Evolutionary conservation across 2,888 invertebrate species (phyloP).

Genomic region (Boloria euphrosyne): DNA sequence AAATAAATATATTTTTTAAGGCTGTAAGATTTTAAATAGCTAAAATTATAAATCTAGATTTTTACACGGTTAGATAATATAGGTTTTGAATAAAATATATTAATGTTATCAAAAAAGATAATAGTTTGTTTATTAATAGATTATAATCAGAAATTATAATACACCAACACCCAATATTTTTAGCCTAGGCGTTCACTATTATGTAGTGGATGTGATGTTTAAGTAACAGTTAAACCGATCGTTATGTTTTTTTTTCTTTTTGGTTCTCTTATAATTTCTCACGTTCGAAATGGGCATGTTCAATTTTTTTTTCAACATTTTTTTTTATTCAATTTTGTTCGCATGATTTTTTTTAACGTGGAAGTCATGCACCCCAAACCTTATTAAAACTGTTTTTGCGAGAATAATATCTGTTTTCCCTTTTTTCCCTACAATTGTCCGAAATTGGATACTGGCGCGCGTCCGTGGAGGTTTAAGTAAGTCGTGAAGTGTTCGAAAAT

Average conservation of each 20-base stretch:
- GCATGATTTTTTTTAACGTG: slow-evolving; percentile 45
- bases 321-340: slow-evolving; percentile 42
- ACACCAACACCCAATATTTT: slow-evolving; percentile 56
- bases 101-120: background rate
- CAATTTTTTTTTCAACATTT: slow-evolving; percentile 43
- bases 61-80: background rate
- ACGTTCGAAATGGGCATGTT: slow-evolving; percentile 43
- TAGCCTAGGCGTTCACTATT: slow-evolving; percentile 54
- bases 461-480: slow-evolving; percentile 80
- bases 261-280: background rate
- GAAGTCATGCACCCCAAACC: slow-evolving; percentile 52
- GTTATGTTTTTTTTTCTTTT: slow-evolving; percentile 30
- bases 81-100: background rate
- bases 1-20: too few species aligned
- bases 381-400: slow-evolving; percentile 41
- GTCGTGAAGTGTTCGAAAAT: slow-evolving; percentile 52
- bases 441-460: slow-evolving; percentile 77
- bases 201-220: slow-evolving; percentile 49
- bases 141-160: background rate
- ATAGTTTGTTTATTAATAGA: too few species aligned
- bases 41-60: too few species aligned
- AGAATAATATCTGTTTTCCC: slow-evolving; percentile 74
- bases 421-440: slow-evolving; percentile 72
- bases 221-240: slow-evolving; percentile 28
- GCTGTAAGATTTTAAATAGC: too few species aligned